Conservation (phyloP, 1,140 invertebrate species). For the Nylanderia fulva region DNA sequence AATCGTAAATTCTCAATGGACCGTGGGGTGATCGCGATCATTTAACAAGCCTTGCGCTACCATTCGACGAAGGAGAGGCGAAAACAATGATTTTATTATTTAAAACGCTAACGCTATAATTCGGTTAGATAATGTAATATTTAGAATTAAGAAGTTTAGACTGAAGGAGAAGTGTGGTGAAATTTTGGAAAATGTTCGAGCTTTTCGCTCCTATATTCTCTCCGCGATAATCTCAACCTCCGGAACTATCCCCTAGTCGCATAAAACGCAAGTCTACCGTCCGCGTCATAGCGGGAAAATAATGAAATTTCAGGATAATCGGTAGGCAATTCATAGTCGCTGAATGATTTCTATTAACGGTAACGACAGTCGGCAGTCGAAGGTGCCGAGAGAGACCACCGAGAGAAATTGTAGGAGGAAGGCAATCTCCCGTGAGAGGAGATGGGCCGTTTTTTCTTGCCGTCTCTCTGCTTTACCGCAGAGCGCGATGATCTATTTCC, state of each 20-base stretch:
- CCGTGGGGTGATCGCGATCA: no score
- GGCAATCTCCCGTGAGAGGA: constrained; percentile 86
- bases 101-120: not conserved
- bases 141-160: not conserved
- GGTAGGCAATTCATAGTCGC: constrained; percentile 82
- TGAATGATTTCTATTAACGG: constrained; percentile 82
- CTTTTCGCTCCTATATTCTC: constrained; percentile 45
- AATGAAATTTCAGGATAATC: constrained; percentile 86
- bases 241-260: constrained; percentile 59
- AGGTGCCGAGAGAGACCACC: constrained; percentile 62
- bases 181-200: constrained; percentile 40
- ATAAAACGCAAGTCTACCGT: constrained; percentile 41
- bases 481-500: constrained; percentile 85
- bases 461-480: constrained; percentile 57
- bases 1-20: no score
- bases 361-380: constrained; percentile 68
- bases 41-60: no score
- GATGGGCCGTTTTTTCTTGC: constrained; percentile 79
- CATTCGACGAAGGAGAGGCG: no score
- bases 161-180: not conserved
- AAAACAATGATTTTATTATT: not conserved
- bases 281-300: constrained; percentile 76
- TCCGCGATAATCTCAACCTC: constrained; percentile 45
- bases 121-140: not conserved
- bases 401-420: constrained; percentile 76